phyloP scores from a whole-genome alignment of 1,140 invertebrate genomes.

The Zaprionus africanus region DNA sequence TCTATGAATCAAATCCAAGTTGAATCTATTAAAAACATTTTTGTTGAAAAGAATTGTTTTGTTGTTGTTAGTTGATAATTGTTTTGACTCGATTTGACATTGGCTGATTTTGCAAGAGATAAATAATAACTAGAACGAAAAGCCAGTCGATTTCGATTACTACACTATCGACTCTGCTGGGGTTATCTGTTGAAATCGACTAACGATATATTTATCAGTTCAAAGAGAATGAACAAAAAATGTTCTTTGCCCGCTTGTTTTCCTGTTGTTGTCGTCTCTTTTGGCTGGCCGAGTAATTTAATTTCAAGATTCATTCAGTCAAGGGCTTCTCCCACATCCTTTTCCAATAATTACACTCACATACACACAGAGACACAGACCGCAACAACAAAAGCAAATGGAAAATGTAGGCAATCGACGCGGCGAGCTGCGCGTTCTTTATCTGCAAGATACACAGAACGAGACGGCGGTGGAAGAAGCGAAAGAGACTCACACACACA shows the following conservation, averaged over 20 bases:
- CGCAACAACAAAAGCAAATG: constrained; percentile 38
- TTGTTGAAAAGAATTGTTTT: not conserved
- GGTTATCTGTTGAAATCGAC: not conserved
- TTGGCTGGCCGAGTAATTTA: not conserved
- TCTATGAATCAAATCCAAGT: constrained; percentile 3
- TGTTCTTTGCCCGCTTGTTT: not conserved
- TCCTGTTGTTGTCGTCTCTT: not conserved
- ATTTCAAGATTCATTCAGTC: constrained; percentile 75
- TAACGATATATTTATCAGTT: not conserved
- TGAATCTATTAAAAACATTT: constrained; percentile 15
- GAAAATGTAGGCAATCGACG: constrained; percentile 70
- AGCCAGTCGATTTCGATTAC: not conserved
- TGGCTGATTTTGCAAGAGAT: not conserved
- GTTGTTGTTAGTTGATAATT: not conserved
- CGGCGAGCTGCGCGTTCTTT: constrained; percentile 57
- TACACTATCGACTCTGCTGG: not conserved
- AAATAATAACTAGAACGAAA: no score
- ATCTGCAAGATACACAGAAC: constrained; percentile 70
- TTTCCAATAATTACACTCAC: constrained; percentile 70
- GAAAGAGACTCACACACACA: constrained; percentile 65
- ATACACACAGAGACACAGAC: not conserved
- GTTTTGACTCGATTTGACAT: not conserved
- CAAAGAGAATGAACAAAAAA: not conserved
- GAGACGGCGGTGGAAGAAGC: constrained; percentile 29
- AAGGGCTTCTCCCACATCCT: constrained; percentile 80